Percentiles rank a stretch among this genome's conserved stretches.
Evolutionary conservation across 2,888 invertebrate genomes (phyloP).

Genomic region (Drosophila ustulata): DNA sequence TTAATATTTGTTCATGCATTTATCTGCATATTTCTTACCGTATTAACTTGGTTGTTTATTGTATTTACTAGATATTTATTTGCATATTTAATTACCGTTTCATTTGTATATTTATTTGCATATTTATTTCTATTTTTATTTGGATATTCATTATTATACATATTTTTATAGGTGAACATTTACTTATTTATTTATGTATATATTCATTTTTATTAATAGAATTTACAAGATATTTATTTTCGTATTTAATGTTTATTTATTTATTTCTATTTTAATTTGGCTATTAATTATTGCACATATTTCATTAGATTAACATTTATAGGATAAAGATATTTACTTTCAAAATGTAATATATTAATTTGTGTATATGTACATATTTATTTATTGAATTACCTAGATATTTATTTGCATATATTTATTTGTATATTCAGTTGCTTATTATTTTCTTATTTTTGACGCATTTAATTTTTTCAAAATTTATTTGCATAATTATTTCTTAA

Average conservation of each 20-base stretch:
- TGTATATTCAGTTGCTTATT: no score
- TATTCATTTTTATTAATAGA: background rate
- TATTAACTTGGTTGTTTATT: background rate
- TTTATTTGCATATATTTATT: no score
- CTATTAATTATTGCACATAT: background rate
- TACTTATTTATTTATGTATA: background rate
- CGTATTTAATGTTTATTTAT: background rate
- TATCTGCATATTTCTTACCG: background rate
- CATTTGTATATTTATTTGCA: no score
- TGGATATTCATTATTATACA: background rate
- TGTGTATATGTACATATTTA: background rate
- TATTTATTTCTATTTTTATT: background rate
- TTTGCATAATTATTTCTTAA: no score
- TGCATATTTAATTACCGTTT: background rate
- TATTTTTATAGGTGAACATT: background rate
- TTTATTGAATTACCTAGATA: no score
- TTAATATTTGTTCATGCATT: no score
- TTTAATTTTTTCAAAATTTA: no score
- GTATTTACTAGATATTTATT: background rate
- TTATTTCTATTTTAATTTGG: background rate
- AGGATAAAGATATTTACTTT: background rate
- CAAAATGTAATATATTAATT: background rate
- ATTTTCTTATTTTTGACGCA: no score
- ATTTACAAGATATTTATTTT: background rate
- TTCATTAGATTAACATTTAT: no score